Base-by-base conservation (phyloP, 2,888 invertebrate species). In the Junonia oenone region DNA sequence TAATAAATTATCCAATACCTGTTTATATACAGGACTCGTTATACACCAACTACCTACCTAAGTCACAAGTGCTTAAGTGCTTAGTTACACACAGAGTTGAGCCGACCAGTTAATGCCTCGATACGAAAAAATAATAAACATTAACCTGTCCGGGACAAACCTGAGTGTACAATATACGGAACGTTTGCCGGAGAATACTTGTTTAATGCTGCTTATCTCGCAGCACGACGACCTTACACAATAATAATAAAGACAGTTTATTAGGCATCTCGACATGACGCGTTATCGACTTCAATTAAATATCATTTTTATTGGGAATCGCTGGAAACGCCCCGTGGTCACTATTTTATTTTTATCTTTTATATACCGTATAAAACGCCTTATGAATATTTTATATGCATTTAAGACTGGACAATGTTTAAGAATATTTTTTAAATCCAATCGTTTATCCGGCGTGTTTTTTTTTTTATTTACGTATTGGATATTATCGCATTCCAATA, bases 251-350 rank as follows among this genome's bases (percentile, higher is more conserved):
- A 86, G 75, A 67, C 76, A 80, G 79, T 90, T 90, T 90, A 90
- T 90, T 88, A 77, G 81, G 73, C 82, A 73, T 78, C 85, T 81
- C 77, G 71, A 75, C 81, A 78, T 72, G 83, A 77, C 74, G 71
- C 78, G 80, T 83, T 89, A 88, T 88, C 88, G 86, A 69, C 72
- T 79, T 78, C 88, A 89, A 88, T 90, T 90, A 90, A 89, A 88
- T 88, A 83, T 81, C 79, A 83, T 87, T 87, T 90, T 90, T 90
- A 89, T 89, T 88, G 74, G 75, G 79, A 84, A 83, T 76, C 78
- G 70, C 73, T 73, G 69, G 75, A 73, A 83, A 81, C 79, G 81
- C 83, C 83, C 79, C 73, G 75, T 72, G 75, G 81, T 75, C 79
- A 76, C 66, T 73, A 72, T 66, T 71, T 73, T 75, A 68, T 68